Evolutionary conservation across 2,888 invertebrate genomes (phyloP), one percentile per base, ranked within the genome.

Genomic region (Tanytarsus gracilentus): DNA sequence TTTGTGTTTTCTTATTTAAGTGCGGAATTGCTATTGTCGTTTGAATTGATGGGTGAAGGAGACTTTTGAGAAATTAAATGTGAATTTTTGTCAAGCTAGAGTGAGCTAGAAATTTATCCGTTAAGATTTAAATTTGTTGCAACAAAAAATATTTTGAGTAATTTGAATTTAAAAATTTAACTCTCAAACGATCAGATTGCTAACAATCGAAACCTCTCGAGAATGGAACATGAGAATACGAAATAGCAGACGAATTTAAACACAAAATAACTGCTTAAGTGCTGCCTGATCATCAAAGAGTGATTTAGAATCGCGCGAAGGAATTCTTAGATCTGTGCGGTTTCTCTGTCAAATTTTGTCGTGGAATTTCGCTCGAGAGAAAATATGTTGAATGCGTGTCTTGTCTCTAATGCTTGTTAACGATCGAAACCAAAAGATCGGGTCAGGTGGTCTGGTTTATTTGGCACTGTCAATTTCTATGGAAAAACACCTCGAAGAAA

Each of bases 381-480:
- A n/a, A n/a, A n/a, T n/a, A n/a, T n/a, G n/a, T n/a, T n/a, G n/a
- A n/a, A n/a, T n/a, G n/a, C n/a, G n/a, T n/a, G n/a, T n/a, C n/a
- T n/a, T n/a, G n/a, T n/a, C n/a, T n/a, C n/a, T n/a, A n/a, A n/a
- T n/a, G n/a, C n/a, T n/a, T n/a, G n/a, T n/a, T n/a, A n/a, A n/a
- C n/a, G n/a, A n/a, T n/a, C n/a, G n/a, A n/a, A 44, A 11, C 21
- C 44, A 44, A 44, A 18, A 23, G 44, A 44, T 44, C 44, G n/a
- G 44, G 27, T 56, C 55, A 56, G 55, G 55, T 56, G 55, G 55
- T 56, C 55, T 53, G 51, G 21, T 27, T 51, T 30, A 27, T 49
- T 44, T 11, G 11, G 16, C 9, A 11, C 9, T 44, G 44, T 16
- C 44, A 16, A 9, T 7, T 29, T 33, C 5, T 9, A 29, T 7